Base-by-base conservation (phyloP, 2,113 vertebrate species). In the Atlantisia rogersi region DNA sequence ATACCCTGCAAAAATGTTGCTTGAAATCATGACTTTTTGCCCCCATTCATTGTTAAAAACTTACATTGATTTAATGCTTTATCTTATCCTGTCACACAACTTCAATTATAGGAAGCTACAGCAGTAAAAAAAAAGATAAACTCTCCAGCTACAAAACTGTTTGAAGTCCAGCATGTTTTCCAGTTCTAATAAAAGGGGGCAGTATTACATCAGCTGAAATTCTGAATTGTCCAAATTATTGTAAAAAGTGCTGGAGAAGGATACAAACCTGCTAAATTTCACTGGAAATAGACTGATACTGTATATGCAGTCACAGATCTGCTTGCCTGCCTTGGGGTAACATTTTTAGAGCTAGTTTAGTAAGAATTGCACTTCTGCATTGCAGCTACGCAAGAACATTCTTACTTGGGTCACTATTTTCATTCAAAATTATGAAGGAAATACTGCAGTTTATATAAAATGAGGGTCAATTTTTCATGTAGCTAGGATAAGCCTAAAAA, bases 171-270 rank as follows among this genome's bases (percentile, higher is more conserved):
- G 86, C 22, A 83, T 69, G 76, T 87, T 97, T 98, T 98, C 44
- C 74, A 83, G 85, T 97, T 96, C 91, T 87, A 97, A 93, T 97
- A 97, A 97, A 97, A 98, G 97, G 95, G 95, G 96, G 94, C 95
- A 98, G 95, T 97, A 86, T 97, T 97, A 97, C 86, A 97, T 96
- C 96, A 97, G 82, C 32, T 96, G 82, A 97, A 95, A 86, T 94
- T 91, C 89, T 88, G 88, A 93, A 82, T 86, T 94, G 64, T 24
- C 92, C 78, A 95, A 88, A 85, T 75, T 94, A 93, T 92, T 25
- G 32, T 77, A 76, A 69, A 85, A 95, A 93, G 50, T 81, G 78
- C 53, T 52, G 46, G 20, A 65, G 60, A 96, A 82, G 20, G 86
- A 86, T 35, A 95, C 64, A 86, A 95, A 88, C 48, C 44, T 84